Conservation (phyloP, 2,888 invertebrate genomes). For the Caenorhabditis wallacei region DNA sequence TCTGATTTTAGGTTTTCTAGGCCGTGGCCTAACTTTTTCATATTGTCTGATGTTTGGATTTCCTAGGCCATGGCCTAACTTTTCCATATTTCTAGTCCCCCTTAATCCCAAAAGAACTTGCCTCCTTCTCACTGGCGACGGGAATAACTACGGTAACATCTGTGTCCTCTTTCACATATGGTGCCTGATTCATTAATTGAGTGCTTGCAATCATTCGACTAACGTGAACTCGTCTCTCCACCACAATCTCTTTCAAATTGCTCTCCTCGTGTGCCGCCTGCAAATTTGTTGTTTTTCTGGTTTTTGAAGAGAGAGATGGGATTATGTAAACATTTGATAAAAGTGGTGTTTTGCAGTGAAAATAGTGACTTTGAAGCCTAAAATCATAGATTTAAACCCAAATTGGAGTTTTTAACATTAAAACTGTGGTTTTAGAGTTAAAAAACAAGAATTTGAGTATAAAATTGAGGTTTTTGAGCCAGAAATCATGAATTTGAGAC, state of each 20-base stretch:
- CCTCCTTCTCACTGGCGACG: constrained; percentile 83
- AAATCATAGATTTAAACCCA: no score
- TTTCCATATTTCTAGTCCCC: not conserved
- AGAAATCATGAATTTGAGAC: no score
- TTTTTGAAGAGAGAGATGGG: no score
- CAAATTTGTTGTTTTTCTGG: constrained; percentile 1
- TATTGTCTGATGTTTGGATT: not conserved
- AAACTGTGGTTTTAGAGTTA: no score
- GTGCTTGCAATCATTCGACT: constrained; percentile 92
- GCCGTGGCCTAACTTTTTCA: no score
- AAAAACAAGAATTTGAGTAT: no score
- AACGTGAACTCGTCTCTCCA: constrained; percentile 87
- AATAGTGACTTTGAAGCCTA: no score
- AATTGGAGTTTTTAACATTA: no score
- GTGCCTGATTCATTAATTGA: constrained; percentile 89
- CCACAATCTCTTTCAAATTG: constrained; percentile 52
- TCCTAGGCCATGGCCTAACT: not conserved
- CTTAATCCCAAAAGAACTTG: not conserved
- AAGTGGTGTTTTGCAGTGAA: no score
- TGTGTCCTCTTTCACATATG: constrained; percentile 96
- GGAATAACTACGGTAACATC: constrained; percentile 90
- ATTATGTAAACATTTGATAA: constrained; percentile 6
- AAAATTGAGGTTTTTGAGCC: no score
- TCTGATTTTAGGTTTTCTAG: no score
- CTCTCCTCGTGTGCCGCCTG: constrained; percentile 57